phyloP scores from a whole-genome alignment of 2,888 invertebrate genomes.

The Lagria hirta region DNA sequence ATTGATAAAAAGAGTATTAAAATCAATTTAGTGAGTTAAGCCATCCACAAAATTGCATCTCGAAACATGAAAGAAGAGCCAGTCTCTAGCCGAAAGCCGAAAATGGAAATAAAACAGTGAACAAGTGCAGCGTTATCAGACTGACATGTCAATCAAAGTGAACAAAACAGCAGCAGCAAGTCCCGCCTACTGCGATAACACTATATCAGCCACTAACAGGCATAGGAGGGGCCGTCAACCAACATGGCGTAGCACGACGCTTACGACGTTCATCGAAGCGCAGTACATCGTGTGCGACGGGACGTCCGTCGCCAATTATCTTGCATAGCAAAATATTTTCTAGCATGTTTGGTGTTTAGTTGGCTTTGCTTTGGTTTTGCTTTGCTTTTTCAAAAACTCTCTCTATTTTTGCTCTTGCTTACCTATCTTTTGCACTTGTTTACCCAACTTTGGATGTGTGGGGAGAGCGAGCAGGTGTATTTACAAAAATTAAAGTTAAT shows the following conservation, averaged over 20 bases:
- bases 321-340: too few species aligned
- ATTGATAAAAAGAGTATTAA: too few species aligned
- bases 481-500: too few species aligned
- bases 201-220: constrained; percentile 38
- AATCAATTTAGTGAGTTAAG: constrained; percentile 34
- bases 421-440: too few species aligned
- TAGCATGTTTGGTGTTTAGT: background rate
- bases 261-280: constrained; percentile 26
- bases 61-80: constrained; percentile 1
- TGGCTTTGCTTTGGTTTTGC: too few species aligned
- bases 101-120: constrained; percentile 45
- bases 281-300: constrained; percentile 31
- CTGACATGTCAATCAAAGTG: constrained; percentile 49
- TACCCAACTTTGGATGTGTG: too few species aligned
- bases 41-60: constrained; percentile 35
- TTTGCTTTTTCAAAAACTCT: too few species aligned
- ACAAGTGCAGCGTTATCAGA: constrained; percentile 45
- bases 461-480: too few species aligned
- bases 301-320: constrained; percentile 37
- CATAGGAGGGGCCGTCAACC: constrained; percentile 46
- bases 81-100: constrained; percentile 34
- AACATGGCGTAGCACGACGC: constrained; percentile 50
- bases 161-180: constrained; percentile 31
- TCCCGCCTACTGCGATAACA: constrained; percentile 40
- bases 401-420: too few species aligned